phyloP scores from a whole-genome alignment of 2,888 invertebrate genomes.

The Elmis aenea region DNA sequence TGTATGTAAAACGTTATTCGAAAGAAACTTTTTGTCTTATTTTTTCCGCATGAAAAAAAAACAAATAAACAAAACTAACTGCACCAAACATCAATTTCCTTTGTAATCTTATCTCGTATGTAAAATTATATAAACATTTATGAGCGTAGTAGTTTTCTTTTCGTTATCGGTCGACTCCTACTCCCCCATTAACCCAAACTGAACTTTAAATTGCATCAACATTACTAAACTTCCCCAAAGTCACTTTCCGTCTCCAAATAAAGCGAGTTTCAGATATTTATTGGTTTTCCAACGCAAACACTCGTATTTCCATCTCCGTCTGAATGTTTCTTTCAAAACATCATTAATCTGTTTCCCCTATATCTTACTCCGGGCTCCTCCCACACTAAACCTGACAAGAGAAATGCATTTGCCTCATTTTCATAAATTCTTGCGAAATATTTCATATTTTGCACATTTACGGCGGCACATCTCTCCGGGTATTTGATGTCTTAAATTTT shows the following conservation, averaged over 20 bases:
- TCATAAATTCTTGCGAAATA: conserved; percentile 10
- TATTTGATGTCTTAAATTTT: too few relatives aligned
- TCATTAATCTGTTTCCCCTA: conserved; percentile 13
- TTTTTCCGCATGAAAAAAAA: too few relatives aligned
- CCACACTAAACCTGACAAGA: conserved; percentile 10
- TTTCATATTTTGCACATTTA: too few relatives aligned
- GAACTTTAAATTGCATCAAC: conserved; percentile 18
- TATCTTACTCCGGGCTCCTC: conserved; percentile 3
- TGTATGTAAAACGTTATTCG: too few relatives aligned
- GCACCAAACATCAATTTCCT: too few relatives aligned
- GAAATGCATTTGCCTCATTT: conserved; percentile 15
- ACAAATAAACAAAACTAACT: too few relatives aligned
- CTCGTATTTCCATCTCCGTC: conserved; percentile 7
- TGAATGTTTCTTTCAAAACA: conserved; percentile 14
- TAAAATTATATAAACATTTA: too few relatives aligned
- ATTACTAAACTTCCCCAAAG: conserved; percentile 15
- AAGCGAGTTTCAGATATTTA: conserved; percentile 15
- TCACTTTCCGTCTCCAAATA: conserved; percentile 16
- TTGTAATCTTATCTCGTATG: too few relatives aligned
- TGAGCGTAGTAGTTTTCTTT: too few relatives aligned
- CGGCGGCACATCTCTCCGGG: too few relatives aligned
- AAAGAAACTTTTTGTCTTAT: too few relatives aligned
- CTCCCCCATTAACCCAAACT: conserved; percentile 10
- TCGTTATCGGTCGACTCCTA: too few relatives aligned
- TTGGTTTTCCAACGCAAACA: conserved; percentile 16